Base-by-base conservation (phyloP, 2,888 invertebrate species). In the Serripes groenlandicus region DNA sequence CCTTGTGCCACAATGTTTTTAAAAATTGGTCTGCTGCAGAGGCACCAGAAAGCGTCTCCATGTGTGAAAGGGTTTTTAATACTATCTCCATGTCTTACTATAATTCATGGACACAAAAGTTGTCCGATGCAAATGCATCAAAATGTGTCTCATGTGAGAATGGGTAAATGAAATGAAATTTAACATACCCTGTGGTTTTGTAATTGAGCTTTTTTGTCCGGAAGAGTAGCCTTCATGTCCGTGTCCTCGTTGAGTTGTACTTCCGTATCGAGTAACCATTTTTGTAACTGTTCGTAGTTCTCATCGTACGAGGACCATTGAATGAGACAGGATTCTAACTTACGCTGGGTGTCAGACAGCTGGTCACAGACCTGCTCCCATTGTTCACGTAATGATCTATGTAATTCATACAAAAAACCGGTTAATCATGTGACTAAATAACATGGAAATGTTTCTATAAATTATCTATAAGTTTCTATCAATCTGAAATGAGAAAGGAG, bases 251-350 rank as follows among this genome's bases (percentile, higher is more conserved):
- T 97, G 34, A 98, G 95, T 86, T 97, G 96, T 79, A 96, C 96
- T 92, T 97, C 97, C 2, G 97, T 96, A 70, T 96, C 96, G 32
- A 96, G 96, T 74, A 98, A 94, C 98, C 98, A 98, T 75, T 96
- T 96, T 88, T 97, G 96, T 21, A 98, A 96, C 64, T 96, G 96
- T 76, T 97, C 97, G 35, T 97, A 96, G 90, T 97, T 97, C 91
- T 98, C 98, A 93, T 98, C 98, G 92, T 98, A 98, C 0, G 97
- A 97, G n/a, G 97, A 97, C 98, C 98, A 98, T 90, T 97, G 98
- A 93, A 98, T 97, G 74, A 98, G 96, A 95, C 97, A 97, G 0
- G 97, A 96, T 94, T 98, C 97, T 32, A 98, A 95, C 90, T 97
- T 97, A 78, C 97, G 96, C 82, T 98, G 96, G 0, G 97, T 96